phyloP scores from a whole-genome alignment of 2,888 invertebrate species.

The Nemoura dubitans region DNA sequence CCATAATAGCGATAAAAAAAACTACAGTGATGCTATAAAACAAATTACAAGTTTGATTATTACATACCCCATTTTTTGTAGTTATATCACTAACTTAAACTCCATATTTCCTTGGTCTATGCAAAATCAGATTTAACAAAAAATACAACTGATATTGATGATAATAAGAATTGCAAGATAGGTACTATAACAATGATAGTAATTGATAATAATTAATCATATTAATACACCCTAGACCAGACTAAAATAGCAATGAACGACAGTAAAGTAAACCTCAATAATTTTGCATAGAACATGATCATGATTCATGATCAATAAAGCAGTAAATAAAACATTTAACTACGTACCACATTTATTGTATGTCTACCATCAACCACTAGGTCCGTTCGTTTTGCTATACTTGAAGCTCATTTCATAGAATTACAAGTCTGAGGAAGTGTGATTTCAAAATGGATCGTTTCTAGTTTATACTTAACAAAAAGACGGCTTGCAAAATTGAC shows the following conservation, averaged over 20 bases:
- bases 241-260: background rate
- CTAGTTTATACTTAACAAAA: too few relatives aligned
- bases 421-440: background rate
- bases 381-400: background rate
- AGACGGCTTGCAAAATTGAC: too few relatives aligned
- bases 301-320: too few relatives aligned
- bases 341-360: background rate
- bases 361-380: background rate
- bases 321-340: background rate
- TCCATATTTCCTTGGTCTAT: background rate
- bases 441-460: background rate
- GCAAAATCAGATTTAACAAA: background rate
- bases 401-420: background rate
- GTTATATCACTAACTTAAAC: background rate
- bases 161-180: background rate
- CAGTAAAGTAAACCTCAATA: background rate
- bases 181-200: background rate
- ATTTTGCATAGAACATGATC: too few relatives aligned
- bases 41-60: background rate
- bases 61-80: background rate
- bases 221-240: slow-evolving; percentile 15
- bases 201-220: slow-evolving; percentile 24
- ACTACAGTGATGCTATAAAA: background rate
- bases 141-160: background rate
- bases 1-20: background rate